These are phyloP conservation scores for Balaeniceps rex DNA, from an alignment of 2,113 vertebrate genomes.

Conservation along the genomic window DNA sequence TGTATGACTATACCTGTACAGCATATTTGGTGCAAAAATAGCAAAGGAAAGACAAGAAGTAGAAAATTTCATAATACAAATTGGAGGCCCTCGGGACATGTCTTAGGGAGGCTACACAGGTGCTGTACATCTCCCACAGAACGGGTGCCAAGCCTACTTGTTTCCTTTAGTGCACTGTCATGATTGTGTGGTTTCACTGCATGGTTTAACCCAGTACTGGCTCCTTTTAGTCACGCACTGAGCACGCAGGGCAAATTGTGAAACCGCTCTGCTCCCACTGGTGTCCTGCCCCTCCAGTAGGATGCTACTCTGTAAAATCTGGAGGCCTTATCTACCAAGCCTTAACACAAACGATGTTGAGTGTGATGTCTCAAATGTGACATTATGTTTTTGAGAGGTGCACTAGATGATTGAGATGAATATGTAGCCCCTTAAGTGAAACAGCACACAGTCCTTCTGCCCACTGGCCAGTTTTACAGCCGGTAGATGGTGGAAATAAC, in stretches of 20 bases:
- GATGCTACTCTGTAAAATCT: background rate
- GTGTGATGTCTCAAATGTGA: background rate
- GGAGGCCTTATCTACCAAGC: background rate
- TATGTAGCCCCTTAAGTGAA: background rate
- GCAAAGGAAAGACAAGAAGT: background rate
- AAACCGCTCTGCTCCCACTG: background rate
- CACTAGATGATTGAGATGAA: background rate
- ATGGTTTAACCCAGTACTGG: background rate
- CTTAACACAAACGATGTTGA: background rate
- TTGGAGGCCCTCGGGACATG: rapidly evolving
- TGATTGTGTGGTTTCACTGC: background rate
- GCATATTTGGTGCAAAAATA: background rate
- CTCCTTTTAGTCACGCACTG: background rate
- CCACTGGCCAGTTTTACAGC: background rate
- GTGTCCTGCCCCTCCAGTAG: background rate
- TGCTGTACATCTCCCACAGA: background rate
- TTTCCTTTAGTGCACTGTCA: background rate
- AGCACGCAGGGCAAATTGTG: background rate
- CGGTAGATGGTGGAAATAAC: background rate
- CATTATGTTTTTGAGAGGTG: background rate
- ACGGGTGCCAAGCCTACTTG: background rate
- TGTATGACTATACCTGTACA: background rate
- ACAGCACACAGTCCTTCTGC: background rate
- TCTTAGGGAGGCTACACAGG: background rate
- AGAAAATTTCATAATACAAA: background rate